Evolutionary conservation across 2,888 invertebrate species (phyloP), one percentile per base, ranked within the genome.

Genomic region (Folsomia candida): DNA sequence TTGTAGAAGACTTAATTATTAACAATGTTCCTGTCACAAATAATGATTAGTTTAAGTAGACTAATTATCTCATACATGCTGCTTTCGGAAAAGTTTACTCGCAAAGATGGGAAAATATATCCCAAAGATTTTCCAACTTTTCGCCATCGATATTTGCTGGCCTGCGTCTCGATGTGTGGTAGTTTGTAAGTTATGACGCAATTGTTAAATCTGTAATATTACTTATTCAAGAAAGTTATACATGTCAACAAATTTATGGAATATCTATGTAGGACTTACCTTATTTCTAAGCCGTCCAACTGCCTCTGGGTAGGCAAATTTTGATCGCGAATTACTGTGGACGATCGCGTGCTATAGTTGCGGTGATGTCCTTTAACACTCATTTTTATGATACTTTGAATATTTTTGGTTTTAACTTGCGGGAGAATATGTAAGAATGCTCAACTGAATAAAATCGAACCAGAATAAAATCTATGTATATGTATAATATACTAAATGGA

Each of bases 281-380:
- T 27, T 24, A 62, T 62, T 20, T 62, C 62, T n/a, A 62, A 27
- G 22, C 4, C 26, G 14, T 62, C 62, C 27, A 62, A 3, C 6
- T 25, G 28, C 3, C n/a, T 3, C 11, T 59, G 51, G 29, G 26
- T 57, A 6, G 57, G 82, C 92, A 92, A 66, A 93, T 87, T 81
- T n/a, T n/a, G n/a, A n/a, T n/a, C n/a, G n/a, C n/a, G n/a, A n/a
- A n/a, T n/a, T n/a, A n/a, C n/a, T n/a, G n/a, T n/a, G n/a, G n/a
- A n/a, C n/a, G n/a, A n/a, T n/a, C n/a, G n/a, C n/a, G n/a, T n/a
- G n/a, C n/a, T n/a, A n/a, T n/a, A n/a, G n/a, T n/a, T n/a, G n/a
- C n/a, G n/a, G n/a, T n/a, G n/a, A n/a, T n/a, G n/a, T n/a, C n/a
- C n/a, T n/a, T n/a, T n/a, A n/a, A n/a, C n/a, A n/a, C n/a, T n/a